Evolutionary conservation across 1,140 invertebrate genomes (phyloP).

Genomic region (Trichoplusia ni): DNA sequence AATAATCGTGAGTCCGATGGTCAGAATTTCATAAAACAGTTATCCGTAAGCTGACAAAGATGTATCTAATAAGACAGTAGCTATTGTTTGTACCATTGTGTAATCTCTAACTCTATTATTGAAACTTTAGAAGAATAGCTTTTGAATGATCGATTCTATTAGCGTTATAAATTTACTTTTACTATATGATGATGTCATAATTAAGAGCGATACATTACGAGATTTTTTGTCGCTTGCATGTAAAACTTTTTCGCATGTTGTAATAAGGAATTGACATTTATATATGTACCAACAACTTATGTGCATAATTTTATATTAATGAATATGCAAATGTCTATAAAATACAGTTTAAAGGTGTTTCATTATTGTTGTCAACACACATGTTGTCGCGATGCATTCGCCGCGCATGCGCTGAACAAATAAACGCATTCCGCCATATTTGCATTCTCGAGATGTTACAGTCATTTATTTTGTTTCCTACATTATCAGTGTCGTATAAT

Average conservation of each 20-base stretch:
- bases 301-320: too few relatives aligned
- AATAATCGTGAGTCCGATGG: neutral
- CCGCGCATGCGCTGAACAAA: neutral
- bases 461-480: slow-evolving; percentile 20
- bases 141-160: too few relatives aligned
- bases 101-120: neutral
- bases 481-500: neutral
- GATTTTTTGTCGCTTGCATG: too few relatives aligned
- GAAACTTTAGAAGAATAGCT: too few relatives aligned
- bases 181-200: too few relatives aligned
- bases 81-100: neutral
- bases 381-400: neutral
- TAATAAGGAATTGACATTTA: too few relatives aligned
- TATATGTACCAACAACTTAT: too few relatives aligned
- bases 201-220: too few relatives aligned
- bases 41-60: neutral
- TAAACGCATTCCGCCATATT: slow-evolving; percentile 20
- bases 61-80: neutral
- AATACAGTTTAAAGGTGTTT: too few relatives aligned
- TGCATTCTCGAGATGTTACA: slow-evolving; percentile 7
- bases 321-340: too few relatives aligned
- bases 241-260: too few relatives aligned
- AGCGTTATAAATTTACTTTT: too few relatives aligned
- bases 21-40: neutral
- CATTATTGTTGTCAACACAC: neutral